Conservation (phyloP, 2,113 vertebrate genomes). For the Lepus timidus region DNA sequence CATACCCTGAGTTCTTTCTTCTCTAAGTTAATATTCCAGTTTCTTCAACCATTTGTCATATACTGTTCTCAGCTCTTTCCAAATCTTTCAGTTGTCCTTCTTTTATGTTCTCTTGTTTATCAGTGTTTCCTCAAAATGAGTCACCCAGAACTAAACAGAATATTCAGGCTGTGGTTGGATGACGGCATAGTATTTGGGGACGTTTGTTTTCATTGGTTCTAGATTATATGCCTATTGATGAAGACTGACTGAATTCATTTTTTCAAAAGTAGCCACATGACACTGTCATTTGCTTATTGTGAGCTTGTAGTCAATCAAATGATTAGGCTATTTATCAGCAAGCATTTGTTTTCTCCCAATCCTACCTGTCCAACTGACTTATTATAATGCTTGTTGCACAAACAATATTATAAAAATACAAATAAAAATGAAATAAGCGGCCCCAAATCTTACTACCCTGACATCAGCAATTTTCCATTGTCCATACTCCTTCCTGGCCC, state of each 20-base stretch:
- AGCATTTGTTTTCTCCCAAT: background rate
- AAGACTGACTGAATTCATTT: background rate
- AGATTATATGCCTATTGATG: background rate
- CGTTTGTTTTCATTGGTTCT: background rate
- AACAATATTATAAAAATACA: conserved; percentile 19
- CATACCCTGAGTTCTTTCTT: background rate
- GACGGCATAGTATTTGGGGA: background rate
- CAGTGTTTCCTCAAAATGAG: background rate
- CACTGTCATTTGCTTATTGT: background rate
- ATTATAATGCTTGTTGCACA: background rate
- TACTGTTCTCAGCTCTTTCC: background rate
- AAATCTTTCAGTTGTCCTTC: background rate
- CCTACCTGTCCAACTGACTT: conserved; percentile 14
- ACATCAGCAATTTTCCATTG: background rate
- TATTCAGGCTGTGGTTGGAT: background rate
- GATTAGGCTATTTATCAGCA: background rate
- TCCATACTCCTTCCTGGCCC: background rate
- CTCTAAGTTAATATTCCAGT: conserved; percentile 23
- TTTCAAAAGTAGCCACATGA: background rate
- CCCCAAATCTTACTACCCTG: background rate
- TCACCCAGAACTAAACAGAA: background rate
- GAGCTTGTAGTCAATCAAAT: background rate
- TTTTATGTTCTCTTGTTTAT: background rate
- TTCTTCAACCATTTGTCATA: background rate
- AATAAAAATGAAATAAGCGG: conserved; percentile 25